Evolutionary conservation across 2,888 invertebrate species (phyloP).

Genomic region (Callyntrura sp.): DNA sequence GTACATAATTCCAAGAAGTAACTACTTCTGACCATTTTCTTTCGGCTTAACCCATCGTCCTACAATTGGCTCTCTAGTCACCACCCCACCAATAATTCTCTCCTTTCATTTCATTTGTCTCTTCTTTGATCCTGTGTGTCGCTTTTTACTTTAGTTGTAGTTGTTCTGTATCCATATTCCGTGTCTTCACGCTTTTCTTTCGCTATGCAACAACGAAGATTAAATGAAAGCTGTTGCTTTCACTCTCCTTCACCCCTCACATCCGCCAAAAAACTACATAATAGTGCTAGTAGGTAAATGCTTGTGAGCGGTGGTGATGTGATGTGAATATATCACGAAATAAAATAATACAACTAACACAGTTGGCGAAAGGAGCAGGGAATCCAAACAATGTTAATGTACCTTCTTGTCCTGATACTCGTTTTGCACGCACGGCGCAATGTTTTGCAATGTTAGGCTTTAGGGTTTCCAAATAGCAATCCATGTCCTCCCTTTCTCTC

Average conservation of each 20-base stretch:
- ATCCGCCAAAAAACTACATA: background rate
- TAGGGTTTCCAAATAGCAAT: background rate
- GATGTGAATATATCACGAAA: constrained; percentile 48
- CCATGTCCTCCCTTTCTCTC: background rate
- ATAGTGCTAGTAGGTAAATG: background rate
- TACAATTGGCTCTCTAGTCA: constrained; percentile 21
- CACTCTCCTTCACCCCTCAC: background rate
- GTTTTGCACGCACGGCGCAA: background rate
- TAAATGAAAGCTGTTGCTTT: constrained; percentile 65
- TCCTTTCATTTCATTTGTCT: constrained; percentile 50
- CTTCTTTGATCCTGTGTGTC: background rate
- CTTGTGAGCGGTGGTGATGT: background rate
- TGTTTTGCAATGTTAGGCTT: constrained; percentile 42
- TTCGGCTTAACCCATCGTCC: background rate
- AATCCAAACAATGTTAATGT: background rate
- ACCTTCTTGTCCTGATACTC: background rate
- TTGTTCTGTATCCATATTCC: constrained; percentile 4
- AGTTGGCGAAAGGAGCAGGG: background rate
- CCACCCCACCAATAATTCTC: constrained; percentile 41
- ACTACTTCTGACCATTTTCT: constrained; percentile 6
- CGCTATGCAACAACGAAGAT: constrained; percentile 14
- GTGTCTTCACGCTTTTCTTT: constrained; percentile 34
- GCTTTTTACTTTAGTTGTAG: background rate
- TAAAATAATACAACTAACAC: constrained; percentile 32
- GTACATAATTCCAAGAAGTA: background rate